A percentile compares a stretch with the other conserved stretches of the same genome.
Evolutionary conservation across 2,113 vertebrate species (phyloP).

Genomic region (Centropus unirufus): DNA sequence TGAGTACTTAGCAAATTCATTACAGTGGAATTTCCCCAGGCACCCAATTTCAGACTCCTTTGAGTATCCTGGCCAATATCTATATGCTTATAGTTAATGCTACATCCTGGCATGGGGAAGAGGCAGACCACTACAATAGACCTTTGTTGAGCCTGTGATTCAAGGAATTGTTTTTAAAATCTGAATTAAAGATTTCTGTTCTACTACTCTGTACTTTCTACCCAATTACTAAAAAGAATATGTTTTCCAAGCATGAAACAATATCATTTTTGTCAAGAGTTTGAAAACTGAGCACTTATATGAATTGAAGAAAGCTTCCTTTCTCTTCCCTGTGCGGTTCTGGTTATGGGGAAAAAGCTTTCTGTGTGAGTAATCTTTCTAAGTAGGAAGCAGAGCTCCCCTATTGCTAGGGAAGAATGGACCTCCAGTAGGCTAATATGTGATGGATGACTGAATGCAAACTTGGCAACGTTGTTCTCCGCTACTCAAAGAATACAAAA

Average conservation of each 20-base stretch:
- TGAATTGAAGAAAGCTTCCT: constrained; percentile 12
- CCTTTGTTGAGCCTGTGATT: constrained; percentile 14
- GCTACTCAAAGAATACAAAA: constrained; percentile 51
- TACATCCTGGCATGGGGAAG: neutral
- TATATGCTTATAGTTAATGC: neutral
- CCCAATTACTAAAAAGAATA: constrained; percentile 20
- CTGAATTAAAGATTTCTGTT: constrained; percentile 29
- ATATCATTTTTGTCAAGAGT: constrained; percentile 61
- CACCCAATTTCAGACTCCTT: neutral
- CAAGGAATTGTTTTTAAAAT: neutral
- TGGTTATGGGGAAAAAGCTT: constrained; percentile 30
- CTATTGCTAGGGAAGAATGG: constrained; percentile 61
- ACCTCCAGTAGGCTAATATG: constrained; percentile 55
- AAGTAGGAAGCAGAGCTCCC: constrained; percentile 62
- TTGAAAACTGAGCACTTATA: neutral
- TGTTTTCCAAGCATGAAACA: constrained; percentile 44
- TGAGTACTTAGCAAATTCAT: neutral
- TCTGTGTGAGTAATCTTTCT: constrained; percentile 54
- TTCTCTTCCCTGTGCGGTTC: neutral
- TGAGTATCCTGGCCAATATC: neutral
- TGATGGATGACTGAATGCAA: constrained; percentile 63
- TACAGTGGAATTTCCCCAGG: neutral
- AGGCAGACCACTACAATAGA: neutral
- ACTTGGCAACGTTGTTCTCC: constrained; percentile 41
- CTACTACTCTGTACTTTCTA: constrained; percentile 11